Conservation (phyloP, 2,797 vertebrate genomes). For the Loris lydekkerianus region DNA sequence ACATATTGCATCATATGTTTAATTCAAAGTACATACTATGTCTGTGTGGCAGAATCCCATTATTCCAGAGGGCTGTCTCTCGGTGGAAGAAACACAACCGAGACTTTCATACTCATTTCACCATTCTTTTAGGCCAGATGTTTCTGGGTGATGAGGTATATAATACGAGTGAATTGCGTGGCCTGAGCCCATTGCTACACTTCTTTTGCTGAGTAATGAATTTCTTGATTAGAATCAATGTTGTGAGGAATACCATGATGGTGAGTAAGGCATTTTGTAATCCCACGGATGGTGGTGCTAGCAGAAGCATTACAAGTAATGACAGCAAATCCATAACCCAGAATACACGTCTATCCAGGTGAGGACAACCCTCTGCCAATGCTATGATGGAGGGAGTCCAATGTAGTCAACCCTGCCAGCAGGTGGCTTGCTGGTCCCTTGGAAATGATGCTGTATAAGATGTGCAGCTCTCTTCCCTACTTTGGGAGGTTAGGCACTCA, state of each 20-base stretch:
- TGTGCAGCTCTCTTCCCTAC: not conserved
- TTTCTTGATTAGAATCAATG: constrained; percentile 77
- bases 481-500: constrained; percentile 11
- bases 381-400: not conserved
- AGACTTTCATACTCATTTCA: not conserved
- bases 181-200: constrained; percentile 1
- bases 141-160: constrained; percentile 69
- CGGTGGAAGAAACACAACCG: not conserved
- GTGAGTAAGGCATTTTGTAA: constrained; percentile 44
- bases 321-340: not conserved
- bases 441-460: not conserved
- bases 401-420: not conserved
- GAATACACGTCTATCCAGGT: not conserved
- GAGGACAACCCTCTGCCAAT: not conserved
- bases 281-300: not conserved
- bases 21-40: not conserved
- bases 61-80: constrained; percentile 11
- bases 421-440: not conserved
- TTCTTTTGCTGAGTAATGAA: constrained; percentile 76
- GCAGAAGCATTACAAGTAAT: constrained; percentile 2
- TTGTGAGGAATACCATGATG: constrained; percentile 63
- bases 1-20: not conserved
- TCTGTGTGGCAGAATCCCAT: not conserved
- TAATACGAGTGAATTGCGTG: constrained; percentile 66
- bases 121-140: constrained; percentile 43